Percentiles rank a stretch among this genome's conserved stretches.
Conservation (phyloP, 1,140 invertebrate genomes). For the Belonocnema kinseyi region DNA sequence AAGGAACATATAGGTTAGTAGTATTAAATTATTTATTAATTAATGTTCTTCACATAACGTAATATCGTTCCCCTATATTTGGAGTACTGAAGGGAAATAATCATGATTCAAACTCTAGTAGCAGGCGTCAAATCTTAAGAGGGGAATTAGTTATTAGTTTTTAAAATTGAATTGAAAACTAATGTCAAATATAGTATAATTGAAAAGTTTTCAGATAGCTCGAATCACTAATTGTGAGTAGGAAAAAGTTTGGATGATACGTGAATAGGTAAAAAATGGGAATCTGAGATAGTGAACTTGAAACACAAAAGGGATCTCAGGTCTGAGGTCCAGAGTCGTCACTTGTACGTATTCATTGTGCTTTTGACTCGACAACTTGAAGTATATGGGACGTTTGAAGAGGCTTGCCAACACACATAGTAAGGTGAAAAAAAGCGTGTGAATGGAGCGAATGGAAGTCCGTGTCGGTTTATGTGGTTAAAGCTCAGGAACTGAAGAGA, state of each 20-base stretch:
- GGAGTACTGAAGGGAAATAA: too few relatives aligned
- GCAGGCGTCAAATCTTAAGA: too few relatives aligned
- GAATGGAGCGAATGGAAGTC: not conserved
- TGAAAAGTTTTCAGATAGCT: too few relatives aligned
- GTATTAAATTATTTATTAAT: too few relatives aligned
- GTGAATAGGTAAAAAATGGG: not conserved
- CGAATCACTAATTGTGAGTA: too few relatives aligned
- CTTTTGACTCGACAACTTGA: constrained; percentile 22
- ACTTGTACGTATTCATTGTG: constrained; percentile 17
- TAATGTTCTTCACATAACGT: too few relatives aligned
- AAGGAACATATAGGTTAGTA: too few relatives aligned
- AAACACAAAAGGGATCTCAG: not conserved
- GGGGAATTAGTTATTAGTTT: too few relatives aligned
- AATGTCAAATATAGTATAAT: too few relatives aligned
- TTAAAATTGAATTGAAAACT: too few relatives aligned
- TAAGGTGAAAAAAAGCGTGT: constrained; percentile 25
- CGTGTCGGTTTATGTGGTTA: constrained; percentile 23
- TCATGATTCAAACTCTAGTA: too few relatives aligned
- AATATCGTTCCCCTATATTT: too few relatives aligned
- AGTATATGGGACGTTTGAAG: constrained; percentile 6
- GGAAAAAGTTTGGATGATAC: not conserved
- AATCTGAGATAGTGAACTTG: not conserved
- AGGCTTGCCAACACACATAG: constrained; percentile 17
- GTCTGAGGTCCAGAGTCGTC: not conserved
- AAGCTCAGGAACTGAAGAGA: constrained; percentile 18